phyloP scores from a whole-genome alignment of 2,888 invertebrate genomes.

The Apodemia mormo region DNA sequence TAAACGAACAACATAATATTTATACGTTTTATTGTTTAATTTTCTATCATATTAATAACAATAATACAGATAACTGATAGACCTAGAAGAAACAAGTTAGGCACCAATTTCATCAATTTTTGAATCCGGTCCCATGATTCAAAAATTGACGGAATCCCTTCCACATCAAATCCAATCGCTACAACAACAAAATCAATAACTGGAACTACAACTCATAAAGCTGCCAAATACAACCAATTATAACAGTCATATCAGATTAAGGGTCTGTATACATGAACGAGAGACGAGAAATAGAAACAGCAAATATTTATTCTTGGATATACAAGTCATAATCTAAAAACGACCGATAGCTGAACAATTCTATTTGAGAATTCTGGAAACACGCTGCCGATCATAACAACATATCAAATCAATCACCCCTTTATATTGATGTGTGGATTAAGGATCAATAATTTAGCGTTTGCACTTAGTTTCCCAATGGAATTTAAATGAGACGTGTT shows the following conservation, averaged over 20 bases:
- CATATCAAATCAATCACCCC: conserved; percentile 47
- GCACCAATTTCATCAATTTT: too few species aligned
- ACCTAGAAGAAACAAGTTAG: too few species aligned
- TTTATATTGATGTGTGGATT: conserved; percentile 31
- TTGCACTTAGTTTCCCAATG: conserved; percentile 11
- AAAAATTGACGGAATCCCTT: too few species aligned
- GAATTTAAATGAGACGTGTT: conserved; percentile 24
- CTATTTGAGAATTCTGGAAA: conserved; percentile 55
- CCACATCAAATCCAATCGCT: too few species aligned
- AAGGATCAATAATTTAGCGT: conserved; percentile 21
- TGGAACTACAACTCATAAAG: not conserved
- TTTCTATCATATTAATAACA: too few species aligned
- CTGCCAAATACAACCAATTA: conserved; percentile 4
- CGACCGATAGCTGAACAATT: conserved; percentile 40
- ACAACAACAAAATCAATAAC: conserved; percentile 2
- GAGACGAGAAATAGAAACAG: not conserved
- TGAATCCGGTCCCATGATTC: too few species aligned
- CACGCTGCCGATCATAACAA: conserved; percentile 51
- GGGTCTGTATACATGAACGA: not conserved
- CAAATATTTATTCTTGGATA: conserved; percentile 46
- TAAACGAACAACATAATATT: too few species aligned
- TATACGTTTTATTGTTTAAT: too few species aligned
- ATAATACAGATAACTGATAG: too few species aligned
- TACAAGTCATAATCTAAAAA: conserved; percentile 47
- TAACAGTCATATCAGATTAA: not conserved